Base-by-base conservation (phyloP, 1,140 invertebrate genomes). In the Nymphalis io region DNA sequence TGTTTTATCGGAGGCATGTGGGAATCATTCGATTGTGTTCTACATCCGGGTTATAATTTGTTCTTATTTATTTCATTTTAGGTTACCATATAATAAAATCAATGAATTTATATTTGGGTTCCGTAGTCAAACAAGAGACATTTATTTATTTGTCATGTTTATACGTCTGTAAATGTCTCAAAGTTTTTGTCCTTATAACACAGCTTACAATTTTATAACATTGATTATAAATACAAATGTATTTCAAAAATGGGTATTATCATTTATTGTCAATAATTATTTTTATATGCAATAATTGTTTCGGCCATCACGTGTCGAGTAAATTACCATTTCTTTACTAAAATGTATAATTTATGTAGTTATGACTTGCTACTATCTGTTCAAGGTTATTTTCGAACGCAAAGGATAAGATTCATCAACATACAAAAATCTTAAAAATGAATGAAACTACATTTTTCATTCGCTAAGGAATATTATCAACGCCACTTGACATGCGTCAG, bases 21-120 rank as follows among this genome's bases (percentile, higher is more conserved):
- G 87, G 87, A 91, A 89, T 91, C 87, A 89, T 90, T 88, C 80
- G 83, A 89, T 89, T 89, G 88, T 88, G 80, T 82, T 88, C 80
- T 71, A 87, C 86, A 89, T 90, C 88, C 88, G 87, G 82, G 85
- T 85, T 87, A 87, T 85, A 82, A 88, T 85, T 87, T 81, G 75
- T 73, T 82, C 75, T 84, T 82, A 21, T 67, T 68, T 70, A 61
- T 60, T 70, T 53, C 48, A 59, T 63, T 70, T 64, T 65, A 59
- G 68, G 42, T 70, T 64, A 63, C 27, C 2, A 33, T 8, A 8
- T 5, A 33, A 8, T 33, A 33, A 33, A 8, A 33, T 33, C 27
- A 0, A 33, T 33, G 27, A 33, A 8, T 33, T 33, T 33, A 3
- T 8, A 8, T 33, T 33, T 33, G 6, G 6, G 2, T 33, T 33